Evolutionary conservation across 2,888 invertebrate genomes (phyloP), one percentile per base, ranked within the genome.

Genomic region (Phoenoteleia sp.): DNA sequence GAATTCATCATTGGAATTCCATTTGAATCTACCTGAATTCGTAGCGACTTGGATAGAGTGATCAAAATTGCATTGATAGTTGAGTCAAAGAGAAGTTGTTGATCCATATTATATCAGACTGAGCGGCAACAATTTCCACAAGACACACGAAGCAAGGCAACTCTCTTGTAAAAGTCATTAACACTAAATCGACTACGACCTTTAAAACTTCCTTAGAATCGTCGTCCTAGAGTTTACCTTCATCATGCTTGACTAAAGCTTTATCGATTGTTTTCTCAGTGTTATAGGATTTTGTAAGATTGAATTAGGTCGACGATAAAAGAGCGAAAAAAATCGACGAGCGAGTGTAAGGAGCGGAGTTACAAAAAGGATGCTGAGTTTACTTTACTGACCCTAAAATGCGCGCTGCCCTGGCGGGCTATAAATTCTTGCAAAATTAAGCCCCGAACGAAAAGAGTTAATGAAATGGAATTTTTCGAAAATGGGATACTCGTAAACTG

Each of bases 151-250:
- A 85, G 82, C 79, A 75, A 56, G 75, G 79, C 85, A 80, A 81
- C 81, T 72, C 66, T 75, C 85, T 85, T 82, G 81, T 79, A 85
- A 85, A 85, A 85, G 85, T 85, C 79, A 85, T 85, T 81, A 85
- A 75, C 81, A 77, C 81, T 81, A 85, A 85, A 85, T 81, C 77
- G 85, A 85, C 80, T 85, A 82, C 80, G 58, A 71, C 76, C 80
- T 85, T 79, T 80, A 82, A 85, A 85, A 85, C 85, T 82, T 76
- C 49, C 76, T 72, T 47, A 45, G 74, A 71, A 77, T 69, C 74
- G 85, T 74, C 85, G 77, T 47, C 21, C 33, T 33, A 7, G 77
- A 85, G 85, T 81, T 81, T 85, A 66, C 85, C 81, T 79, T 85
- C 85, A 56, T 82, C 82, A 56, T 80, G 79, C 82, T 80, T 67